These are phyloP conservation scores for Andrena minutula DNA, from an alignment of 2,888 invertebrate species.

Conservation along the genomic window DNA sequence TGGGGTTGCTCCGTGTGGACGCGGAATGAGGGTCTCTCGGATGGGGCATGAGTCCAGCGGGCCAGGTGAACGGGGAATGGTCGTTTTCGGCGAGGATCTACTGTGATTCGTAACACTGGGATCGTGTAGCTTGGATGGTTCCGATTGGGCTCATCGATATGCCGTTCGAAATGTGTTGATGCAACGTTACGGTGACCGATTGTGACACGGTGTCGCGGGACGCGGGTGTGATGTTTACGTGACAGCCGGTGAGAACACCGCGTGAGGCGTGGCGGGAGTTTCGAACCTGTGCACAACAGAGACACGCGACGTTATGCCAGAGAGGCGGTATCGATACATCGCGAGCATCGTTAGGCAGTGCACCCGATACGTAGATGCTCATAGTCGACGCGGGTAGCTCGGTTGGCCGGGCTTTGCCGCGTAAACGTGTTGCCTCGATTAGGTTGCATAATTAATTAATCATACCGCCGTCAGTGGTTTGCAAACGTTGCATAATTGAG, in stretches of 20 bases:
- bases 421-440: constrained; percentile 55
- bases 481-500: constrained; percentile 76
- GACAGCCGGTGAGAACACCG: constrained; percentile 50
- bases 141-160: not conserved
- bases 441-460: constrained; percentile 69
- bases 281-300: constrained; percentile 40
- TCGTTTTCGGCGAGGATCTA: constrained; percentile 44
- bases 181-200: constrained; percentile 1
- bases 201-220: not conserved
- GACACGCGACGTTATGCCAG: constrained; percentile 29
- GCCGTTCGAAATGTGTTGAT: not conserved
- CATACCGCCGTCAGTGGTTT: constrained; percentile 71
- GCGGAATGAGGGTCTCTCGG: not conserved
- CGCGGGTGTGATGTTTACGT: constrained; percentile 61
- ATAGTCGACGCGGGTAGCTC: constrained; percentile 7
- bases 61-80: constrained; percentile 30
- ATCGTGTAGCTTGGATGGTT: not conserved
- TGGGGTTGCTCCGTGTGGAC: not conserved
- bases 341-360: constrained; percentile 22
- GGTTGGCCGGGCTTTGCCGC: constrained; percentile 12
- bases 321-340: constrained; percentile 26
- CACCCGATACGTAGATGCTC: constrained; percentile 3
- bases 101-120: constrained; percentile 66
- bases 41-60: constrained; percentile 41
- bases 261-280: constrained; percentile 57